phyloP scores from a whole-genome alignment of 2,888 invertebrate genomes.

The Pyrgus malvae region DNA sequence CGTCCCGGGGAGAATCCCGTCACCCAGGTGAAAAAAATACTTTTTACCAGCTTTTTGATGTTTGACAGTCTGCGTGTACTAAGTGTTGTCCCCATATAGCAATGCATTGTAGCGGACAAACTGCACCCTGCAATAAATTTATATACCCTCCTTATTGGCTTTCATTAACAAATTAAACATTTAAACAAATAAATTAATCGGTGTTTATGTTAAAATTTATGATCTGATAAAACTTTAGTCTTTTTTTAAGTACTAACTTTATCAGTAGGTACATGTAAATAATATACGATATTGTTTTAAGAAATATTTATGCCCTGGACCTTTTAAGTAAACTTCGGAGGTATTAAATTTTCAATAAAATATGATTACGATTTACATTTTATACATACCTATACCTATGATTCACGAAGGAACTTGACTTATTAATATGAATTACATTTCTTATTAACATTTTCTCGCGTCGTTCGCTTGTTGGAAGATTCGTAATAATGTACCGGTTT shows the following conservation, averaged over 20 bases:
- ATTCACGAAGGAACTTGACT: constrained; percentile 27
- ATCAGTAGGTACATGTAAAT: too few relatives aligned
- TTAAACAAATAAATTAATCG: too few relatives aligned
- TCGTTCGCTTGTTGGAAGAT: too few relatives aligned
- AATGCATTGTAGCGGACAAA: constrained; percentile 24
- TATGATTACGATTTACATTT: too few relatives aligned
- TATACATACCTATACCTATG: constrained; percentile 7
- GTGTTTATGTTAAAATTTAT: too few relatives aligned
- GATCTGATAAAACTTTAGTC: too few relatives aligned
- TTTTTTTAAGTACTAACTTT: too few relatives aligned
- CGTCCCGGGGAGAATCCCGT: constrained; percentile 95
- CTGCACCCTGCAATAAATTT: constrained; percentile 25
- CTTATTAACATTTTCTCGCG: too few relatives aligned
- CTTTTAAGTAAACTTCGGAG: too few relatives aligned
- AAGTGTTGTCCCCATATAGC: constrained; percentile 20
- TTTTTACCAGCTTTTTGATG: constrained; percentile 18
- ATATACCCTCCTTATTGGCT: constrained; percentile 15
- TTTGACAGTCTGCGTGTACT: constrained; percentile 27
- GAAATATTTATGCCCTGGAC: not conserved
- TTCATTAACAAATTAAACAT: not conserved
- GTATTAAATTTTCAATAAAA: not conserved
- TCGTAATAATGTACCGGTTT: not conserved
- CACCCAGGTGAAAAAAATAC: constrained; percentile 86
- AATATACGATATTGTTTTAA: too few relatives aligned
- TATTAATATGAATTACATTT: not conserved